Base-by-base conservation (phyloP, 2,888 invertebrate species). In the Xylota sylvarum region DNA sequence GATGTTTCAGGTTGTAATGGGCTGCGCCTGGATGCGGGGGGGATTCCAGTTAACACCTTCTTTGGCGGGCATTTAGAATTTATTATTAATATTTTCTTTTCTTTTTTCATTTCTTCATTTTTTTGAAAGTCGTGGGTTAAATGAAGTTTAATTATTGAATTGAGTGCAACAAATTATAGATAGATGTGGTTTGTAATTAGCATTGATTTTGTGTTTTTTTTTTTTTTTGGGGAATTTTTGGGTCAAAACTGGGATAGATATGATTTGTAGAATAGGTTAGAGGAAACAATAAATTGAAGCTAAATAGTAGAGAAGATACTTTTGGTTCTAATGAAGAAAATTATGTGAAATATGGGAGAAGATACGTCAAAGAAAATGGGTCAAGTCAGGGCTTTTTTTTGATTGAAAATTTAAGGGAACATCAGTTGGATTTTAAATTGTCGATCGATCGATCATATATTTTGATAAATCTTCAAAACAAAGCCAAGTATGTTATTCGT, bases 41-140 rank as follows among this genome's bases (percentile, higher is more conserved):
- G 60, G 35, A 65, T 70, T 70, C 77, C 73, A 82, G 72, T 86
- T 82, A 86, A 86, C 86, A 86, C 86, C 86, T 86, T 82, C 85
- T 76, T 81, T 72, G 81, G 85, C 70, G 70, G 76, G 30, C 58
- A 55, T 69, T 79, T 62, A 56, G 74, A 43, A 86, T 86, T 86
- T 67, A 70, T 81, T 85, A 76, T 52, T 58, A 65, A 85, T 56
- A 55, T 52, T 60, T 48, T 60, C 14, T 30, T 37, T 62, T 67
- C 23, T 32, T 30, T 23, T 56, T 37, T 48, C 43, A 4, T 2
- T 14, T 35, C 40, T 10, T 46, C 0, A 7, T 12, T 10, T 64
- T 43, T 58, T 4, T 2, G 35, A 40, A 55, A 62, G 37, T 65
- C 46, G 6, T 50, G 60, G 72, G 72, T 67, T 73, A 69, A 70